These are phyloP conservation scores for Gallinago solitaria DNA, from an alignment of 2,797 vertebrate genomes.

Conservation along the genomic window DNA sequence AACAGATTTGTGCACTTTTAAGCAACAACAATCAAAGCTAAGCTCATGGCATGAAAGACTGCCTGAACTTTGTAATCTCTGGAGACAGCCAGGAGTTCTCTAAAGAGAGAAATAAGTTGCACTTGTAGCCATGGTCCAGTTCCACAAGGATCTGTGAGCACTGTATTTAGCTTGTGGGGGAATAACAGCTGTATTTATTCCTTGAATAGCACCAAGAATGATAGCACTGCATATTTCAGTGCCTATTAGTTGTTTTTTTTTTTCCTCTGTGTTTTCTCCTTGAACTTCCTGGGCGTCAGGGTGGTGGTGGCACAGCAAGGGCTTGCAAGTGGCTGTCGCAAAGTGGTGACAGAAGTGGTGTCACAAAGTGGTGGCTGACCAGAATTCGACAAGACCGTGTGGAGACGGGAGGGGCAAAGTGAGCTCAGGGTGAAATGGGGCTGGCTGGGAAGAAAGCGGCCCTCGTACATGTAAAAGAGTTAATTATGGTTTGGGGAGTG, in stretches of 20 bases:
- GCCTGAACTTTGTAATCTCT: not conserved
- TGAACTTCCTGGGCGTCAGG: rapidly evolving
- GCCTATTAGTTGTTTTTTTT: not conserved
- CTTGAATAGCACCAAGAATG: not conserved
- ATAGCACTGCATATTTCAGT: not conserved
- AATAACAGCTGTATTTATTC: not conserved
- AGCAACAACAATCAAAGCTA: not conserved
- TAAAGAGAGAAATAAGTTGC: not conserved
- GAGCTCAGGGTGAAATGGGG: not conserved
- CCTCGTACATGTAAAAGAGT: not conserved
- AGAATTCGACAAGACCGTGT: not conserved
- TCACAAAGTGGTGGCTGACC: not conserved
- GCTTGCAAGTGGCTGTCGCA: not conserved
- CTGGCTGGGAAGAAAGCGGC: not conserved
- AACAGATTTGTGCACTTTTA: not conserved
- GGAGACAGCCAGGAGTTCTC: not conserved
- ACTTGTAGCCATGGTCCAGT: not conserved
- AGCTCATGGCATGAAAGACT: not conserved
- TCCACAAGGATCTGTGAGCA: not conserved
- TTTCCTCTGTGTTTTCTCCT: not conserved
- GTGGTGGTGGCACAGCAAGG: rapidly evolving
- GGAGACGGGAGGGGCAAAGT: not conserved
- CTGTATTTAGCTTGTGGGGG: not conserved
- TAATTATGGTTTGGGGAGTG: not conserved
- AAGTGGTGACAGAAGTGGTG: no score